Conservation (phyloP, 2,888 invertebrate genomes). For the Leptopterna dolabrata region DNA sequence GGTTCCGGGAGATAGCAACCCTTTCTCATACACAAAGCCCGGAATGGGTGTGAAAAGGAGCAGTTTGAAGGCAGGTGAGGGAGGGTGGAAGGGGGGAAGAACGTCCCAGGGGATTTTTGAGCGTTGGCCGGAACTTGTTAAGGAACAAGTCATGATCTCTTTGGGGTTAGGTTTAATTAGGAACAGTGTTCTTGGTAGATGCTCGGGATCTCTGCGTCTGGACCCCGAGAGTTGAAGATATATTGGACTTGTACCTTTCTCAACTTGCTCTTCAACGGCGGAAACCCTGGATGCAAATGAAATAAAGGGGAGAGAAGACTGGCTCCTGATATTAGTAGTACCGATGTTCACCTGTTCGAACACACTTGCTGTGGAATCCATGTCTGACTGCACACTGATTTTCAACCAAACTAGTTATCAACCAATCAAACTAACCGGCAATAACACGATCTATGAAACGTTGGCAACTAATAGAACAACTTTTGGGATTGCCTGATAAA, state of each 20-base stretch:
- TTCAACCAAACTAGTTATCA: too few species aligned
- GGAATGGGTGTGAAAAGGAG: slow-evolving; percentile 7
- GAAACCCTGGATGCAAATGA: background rate
- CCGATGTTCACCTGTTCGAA: background rate
- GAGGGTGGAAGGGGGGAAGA: background rate
- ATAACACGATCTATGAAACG: too few species aligned
- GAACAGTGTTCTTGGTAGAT: slow-evolving; percentile 43
- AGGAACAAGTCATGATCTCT: slow-evolving; percentile 35
- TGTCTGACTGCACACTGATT: too few species aligned
- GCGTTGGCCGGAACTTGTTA: slow-evolving; percentile 42
- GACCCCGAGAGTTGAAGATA: slow-evolving; percentile 34
- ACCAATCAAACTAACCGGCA: too few species aligned
- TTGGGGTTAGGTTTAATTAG: slow-evolving; percentile 52
- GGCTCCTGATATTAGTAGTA: background rate
- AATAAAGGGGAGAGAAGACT: background rate
- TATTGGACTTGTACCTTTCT: slow-evolving; percentile 43
- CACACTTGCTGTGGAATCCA: too few species aligned
- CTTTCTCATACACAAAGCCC: background rate
- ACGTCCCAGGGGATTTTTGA: slow-evolving; percentile 46
- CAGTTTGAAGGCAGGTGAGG: too few species aligned
- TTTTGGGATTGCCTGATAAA: too few species aligned
- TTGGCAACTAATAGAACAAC: too few species aligned
- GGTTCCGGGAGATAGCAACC: background rate
- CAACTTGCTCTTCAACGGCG: slow-evolving; percentile 43
- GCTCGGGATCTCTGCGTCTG: slow-evolving; percentile 9